Evolutionary conservation across 2,113 vertebrate species (phyloP).

Genomic region (Thinocorus orbignyianus): DNA sequence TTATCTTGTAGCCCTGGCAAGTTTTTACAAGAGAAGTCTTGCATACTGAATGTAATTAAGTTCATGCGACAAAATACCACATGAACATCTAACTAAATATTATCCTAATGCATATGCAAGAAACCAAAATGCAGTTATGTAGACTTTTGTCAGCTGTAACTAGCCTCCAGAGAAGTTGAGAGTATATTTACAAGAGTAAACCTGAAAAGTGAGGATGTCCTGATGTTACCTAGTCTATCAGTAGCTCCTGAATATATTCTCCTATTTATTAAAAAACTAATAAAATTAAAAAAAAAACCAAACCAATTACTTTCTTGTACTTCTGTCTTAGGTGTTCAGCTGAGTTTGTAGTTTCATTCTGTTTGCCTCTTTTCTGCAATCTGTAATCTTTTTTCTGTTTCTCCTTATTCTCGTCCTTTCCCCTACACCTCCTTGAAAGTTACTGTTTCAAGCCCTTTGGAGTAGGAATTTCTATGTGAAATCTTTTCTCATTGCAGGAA

Average conservation of each 20-base stretch:
- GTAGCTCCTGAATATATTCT: not conserved
- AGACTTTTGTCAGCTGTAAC: not conserved
- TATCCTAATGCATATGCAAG: not conserved
- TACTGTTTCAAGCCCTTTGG: not conserved
- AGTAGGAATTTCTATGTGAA: not conserved
- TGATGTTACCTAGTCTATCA: not conserved
- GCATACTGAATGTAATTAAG: not conserved
- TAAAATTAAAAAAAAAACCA: not conserved
- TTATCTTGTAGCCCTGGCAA: not conserved
- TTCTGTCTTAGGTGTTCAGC: no score
- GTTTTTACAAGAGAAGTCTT: not conserved
- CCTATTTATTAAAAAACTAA: not conserved
- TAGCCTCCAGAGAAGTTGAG: not conserved
- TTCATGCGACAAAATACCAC: not conserved
- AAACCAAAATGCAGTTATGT: not conserved
- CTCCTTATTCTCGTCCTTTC: not conserved
- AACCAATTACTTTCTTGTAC: not conserved
- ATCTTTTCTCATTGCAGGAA: not conserved
- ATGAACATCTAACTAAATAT: not conserved
- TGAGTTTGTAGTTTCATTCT: no score
- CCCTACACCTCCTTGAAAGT: not conserved
- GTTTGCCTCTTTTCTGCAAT: not conserved
- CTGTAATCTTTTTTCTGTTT: not conserved
- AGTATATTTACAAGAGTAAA: not conserved
- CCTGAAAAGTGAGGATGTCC: not conserved